phyloP scores from a whole-genome alignment of 2,113 vertebrate species.

The Cervus canadensis region DNA sequence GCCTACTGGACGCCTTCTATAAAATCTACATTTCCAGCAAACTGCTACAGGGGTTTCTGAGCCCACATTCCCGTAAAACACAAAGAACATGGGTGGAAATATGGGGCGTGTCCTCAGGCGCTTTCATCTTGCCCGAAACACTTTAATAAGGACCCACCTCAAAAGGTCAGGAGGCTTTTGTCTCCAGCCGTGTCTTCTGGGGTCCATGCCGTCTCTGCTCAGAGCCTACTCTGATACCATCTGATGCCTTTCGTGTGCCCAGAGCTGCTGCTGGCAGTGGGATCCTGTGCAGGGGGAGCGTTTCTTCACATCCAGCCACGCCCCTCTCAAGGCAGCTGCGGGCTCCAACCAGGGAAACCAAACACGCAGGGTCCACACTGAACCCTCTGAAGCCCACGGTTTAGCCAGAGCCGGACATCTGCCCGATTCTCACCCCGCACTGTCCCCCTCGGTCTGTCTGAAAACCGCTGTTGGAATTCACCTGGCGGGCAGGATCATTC shows the following conservation, averaged over 20 bases:
- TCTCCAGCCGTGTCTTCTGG: accelerated
- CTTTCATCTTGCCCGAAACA: accelerated
- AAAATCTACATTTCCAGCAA: neutral
- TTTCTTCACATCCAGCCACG: neutral
- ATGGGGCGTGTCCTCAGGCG: accelerated
- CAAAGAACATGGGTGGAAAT: neutral
- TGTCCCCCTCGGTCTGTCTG: neutral
- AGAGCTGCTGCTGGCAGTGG: neutral
- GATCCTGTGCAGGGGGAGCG: accelerated
- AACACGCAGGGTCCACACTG: accelerated
- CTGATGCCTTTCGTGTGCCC: too few species aligned
- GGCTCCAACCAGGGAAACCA: neutral
- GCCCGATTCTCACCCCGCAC: neutral
- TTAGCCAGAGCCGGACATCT: too few species aligned
- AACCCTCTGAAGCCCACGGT: accelerated
- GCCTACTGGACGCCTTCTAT: neutral
- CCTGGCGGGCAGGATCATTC: neutral
- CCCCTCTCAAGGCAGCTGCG: neutral
- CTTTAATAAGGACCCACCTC: neutral
- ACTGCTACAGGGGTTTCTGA: too few species aligned
- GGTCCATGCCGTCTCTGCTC: accelerated
- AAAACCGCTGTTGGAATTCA: neutral
- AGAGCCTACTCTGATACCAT: accelerated
- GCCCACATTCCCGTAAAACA: neutral
- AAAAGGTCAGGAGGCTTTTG: neutral